Evolutionary conservation across 2,888 invertebrate genomes (phyloP), one percentile per base, ranked within the genome.

Genomic region (Macaria liturata): DNA sequence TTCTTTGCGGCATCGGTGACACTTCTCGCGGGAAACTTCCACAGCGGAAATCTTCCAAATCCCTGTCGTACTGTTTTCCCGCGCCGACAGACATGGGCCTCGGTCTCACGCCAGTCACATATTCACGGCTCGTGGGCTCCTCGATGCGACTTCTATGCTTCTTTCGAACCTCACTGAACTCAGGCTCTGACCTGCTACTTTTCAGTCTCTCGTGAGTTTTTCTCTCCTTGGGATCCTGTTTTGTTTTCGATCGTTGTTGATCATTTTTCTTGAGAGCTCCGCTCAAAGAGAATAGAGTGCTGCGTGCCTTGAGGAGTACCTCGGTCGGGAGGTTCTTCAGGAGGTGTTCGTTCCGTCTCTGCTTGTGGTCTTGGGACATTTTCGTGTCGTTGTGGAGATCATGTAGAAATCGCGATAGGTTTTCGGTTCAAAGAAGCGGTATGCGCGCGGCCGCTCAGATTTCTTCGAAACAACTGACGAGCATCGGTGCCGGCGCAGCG

Each of bases 151-250:
- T 89, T 61, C 82, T 80, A 57, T 84, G 88, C 64, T 83, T 86
- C 64, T 83, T 82, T 4, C 84, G 78, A 47, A 83, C 68, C 62
- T 88, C 83, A 69, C 79, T 75, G 53, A 91, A 90, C 59, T 89
- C 91, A 3, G 88, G 89, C 61, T 91, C 91, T 0, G 89, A 91
- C 40, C 83, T 76, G 54, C 84, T 83, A 50, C 61, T 83, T 65
- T 89, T 89, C 5, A 90, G 66, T 56, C 78, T 88, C 1, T 91
- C 89, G 8, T 78, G 76, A 53, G 78, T 88, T 59, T 81, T 85
- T 66, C 92, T 93, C 39, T 87, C 83, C 73, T 93, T 93, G 32
- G 83, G 64, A 43, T 93, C 93, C 51, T 92, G 81, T 56, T 93
- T 93, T 1, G 78, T 54, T 62, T 84, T 87, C 5, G 55, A 9